phyloP scores from a whole-genome alignment of 2,888 invertebrate genomes.

The Drosophila nr. perissopoda region DNA sequence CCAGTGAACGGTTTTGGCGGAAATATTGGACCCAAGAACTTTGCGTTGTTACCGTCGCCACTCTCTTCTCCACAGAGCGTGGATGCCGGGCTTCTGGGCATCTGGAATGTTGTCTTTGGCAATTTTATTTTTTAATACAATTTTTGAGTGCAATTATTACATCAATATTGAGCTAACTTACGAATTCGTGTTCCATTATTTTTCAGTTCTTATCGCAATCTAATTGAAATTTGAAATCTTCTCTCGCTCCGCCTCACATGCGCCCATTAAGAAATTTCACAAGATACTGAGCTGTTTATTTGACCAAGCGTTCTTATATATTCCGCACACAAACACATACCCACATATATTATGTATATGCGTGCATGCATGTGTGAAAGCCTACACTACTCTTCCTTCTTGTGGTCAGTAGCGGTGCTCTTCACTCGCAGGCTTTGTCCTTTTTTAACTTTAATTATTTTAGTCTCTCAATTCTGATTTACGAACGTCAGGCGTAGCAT shows the following conservation, averaged over 20 bases:
- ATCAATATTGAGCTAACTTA: constrained; percentile 10
- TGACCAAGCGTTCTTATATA: constrained; percentile 22
- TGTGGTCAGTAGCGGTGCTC: neutral
- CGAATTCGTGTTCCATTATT: constrained; percentile 23
- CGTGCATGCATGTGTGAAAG: neutral
- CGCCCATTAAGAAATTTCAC: constrained; percentile 11
- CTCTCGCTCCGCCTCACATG: neutral
- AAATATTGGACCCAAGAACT: constrained; percentile 1
- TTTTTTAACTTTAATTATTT: neutral
- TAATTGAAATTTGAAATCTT: neutral
- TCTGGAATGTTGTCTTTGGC: neutral
- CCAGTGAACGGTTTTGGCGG: too few species aligned
- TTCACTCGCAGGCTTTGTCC: neutral
- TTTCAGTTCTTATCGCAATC: neutral
- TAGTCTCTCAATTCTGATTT: neutral
- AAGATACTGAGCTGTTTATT: constrained; percentile 20
- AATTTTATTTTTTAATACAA: neutral
- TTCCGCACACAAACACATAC: constrained; percentile 7
- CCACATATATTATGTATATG: neutral
- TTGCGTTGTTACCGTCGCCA: constrained; percentile 3
- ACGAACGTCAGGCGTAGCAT: neutral
- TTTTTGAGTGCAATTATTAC: neutral
- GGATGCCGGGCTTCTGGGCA: constrained; percentile 17
- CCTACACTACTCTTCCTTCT: neutral
- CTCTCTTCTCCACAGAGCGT: neutral